Evolutionary conservation across 2,797 vertebrate species (phyloP).

Genomic region (Anguilla obscura): DNA sequence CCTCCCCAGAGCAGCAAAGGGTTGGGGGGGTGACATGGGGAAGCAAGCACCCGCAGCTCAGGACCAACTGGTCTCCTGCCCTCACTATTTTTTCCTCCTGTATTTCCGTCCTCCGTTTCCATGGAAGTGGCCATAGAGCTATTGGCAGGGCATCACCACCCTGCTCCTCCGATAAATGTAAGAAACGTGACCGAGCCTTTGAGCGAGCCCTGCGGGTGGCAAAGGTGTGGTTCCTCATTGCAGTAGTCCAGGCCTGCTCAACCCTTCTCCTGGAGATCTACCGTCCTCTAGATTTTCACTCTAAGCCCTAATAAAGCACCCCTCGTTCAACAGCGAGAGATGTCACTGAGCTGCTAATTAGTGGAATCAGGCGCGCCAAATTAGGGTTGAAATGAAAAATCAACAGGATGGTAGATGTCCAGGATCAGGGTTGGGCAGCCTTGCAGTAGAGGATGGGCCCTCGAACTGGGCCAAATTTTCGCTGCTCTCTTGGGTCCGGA

Average conservation of each 20-base stretch:
- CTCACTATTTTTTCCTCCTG: constrained; percentile 39
- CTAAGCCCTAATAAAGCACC: too few relatives aligned
- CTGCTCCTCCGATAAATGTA: not conserved
- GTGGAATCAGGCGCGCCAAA: too few relatives aligned
- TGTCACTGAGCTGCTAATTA: too few relatives aligned
- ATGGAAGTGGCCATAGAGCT: constrained; percentile 59
- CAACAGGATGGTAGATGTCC: too few relatives aligned
- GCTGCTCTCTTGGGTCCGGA: not conserved
- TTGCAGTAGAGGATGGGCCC: not conserved
- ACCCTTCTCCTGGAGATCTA: too few relatives aligned
- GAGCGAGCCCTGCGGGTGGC: not conserved
- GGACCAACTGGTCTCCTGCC: not conserved
- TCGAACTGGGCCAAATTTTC: not conserved
- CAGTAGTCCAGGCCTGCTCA: too few relatives aligned
- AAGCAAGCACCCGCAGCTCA: not conserved
- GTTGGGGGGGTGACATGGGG: not conserved
- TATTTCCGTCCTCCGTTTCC: constrained; percentile 55
- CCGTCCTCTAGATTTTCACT: too few relatives aligned
- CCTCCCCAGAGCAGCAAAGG: not conserved
- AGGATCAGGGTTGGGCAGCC: too few relatives aligned
- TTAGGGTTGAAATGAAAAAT: too few relatives aligned
- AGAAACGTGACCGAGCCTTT: not conserved
- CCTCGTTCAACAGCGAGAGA: too few relatives aligned
- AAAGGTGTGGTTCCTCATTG: not conserved
- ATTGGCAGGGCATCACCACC: constrained; percentile 41